Percentiles rank a stretch among this genome's conserved stretches.
Evolutionary conservation across 2,113 vertebrate species (phyloP).

Genomic region (Hymenochirus boettgeri): DNA sequence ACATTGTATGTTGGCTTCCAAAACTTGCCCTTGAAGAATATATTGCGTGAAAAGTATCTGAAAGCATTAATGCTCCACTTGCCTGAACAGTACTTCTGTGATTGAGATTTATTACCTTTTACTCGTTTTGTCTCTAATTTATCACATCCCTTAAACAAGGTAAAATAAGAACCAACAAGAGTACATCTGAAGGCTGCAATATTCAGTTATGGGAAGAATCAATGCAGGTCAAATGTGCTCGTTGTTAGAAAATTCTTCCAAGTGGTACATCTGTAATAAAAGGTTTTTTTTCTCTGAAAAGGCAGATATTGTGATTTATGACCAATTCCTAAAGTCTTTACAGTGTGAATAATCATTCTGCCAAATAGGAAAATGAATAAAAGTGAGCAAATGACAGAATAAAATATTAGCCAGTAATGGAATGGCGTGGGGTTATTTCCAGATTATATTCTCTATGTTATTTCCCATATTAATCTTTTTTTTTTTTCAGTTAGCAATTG

Average conservation of each 20-base stretch:
- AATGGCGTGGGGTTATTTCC: background rate
- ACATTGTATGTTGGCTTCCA: too few species aligned
- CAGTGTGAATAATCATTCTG: constrained; percentile 35
- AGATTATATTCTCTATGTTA: background rate
- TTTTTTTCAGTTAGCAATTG: too few species aligned
- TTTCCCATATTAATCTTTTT: too few species aligned
- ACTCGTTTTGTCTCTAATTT: constrained; percentile 37
- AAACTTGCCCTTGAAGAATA: constrained; percentile 36
- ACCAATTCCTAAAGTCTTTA: constrained; percentile 25
- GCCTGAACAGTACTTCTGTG: constrained; percentile 28
- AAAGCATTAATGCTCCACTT: constrained; percentile 36
- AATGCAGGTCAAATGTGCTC: constrained; percentile 42
- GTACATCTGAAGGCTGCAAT: constrained; percentile 40
- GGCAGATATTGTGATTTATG: constrained; percentile 20
- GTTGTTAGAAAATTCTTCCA: constrained; percentile 37
- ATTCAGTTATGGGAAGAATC: constrained; percentile 40
- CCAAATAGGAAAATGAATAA: constrained; percentile 21
- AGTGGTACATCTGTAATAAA: constrained; percentile 17
- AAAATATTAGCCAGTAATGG: constrained; percentile 13
- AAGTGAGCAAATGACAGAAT: constrained; percentile 8
- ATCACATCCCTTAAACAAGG: constrained; percentile 39
- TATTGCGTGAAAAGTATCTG: constrained; percentile 28
- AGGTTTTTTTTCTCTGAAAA: constrained; percentile 4
- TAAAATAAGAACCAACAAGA: constrained; percentile 42
- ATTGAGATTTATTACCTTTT: constrained; percentile 36